These are phyloP conservation scores for Pristionchus japonicus DNA, from an alignment of 2,888 invertebrate species.

Conservation along the genomic window DNA sequence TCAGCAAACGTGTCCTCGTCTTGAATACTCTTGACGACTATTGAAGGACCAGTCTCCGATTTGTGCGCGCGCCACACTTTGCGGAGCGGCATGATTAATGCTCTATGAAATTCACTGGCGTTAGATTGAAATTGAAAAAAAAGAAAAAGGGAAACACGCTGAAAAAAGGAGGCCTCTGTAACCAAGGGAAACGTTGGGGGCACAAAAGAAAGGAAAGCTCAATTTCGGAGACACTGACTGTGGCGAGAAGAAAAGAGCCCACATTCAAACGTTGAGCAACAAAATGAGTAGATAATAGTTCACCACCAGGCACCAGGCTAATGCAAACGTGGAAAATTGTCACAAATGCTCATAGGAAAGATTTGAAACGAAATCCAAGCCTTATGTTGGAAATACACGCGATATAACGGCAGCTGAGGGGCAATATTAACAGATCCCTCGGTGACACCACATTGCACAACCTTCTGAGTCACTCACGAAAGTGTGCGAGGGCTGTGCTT, in stretches of 20 bases:
- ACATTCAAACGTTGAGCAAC: too few relatives aligned
- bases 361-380: too few relatives aligned
- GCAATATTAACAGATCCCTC: neutral
- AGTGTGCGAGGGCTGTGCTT: neutral
- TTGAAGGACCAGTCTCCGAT: neutral
- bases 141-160: neutral
- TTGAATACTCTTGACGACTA: neutral
- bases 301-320: too few relatives aligned
- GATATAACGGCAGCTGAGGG: neutral
- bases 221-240: too few relatives aligned
- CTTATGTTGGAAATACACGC: neutral
- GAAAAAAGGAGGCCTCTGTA: neutral
- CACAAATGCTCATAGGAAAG: neutral
- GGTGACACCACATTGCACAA: neutral
- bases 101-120: neutral
- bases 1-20: neutral
- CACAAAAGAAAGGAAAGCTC: too few relatives aligned
- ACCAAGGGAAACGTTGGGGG: too few relatives aligned
- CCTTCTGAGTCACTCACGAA: neutral
- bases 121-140: neutral
- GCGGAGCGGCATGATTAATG: neutral
- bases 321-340: too few relatives aligned
- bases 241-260: too few relatives aligned
- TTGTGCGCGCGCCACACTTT: neutral
- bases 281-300: too few relatives aligned